phyloP scores from a whole-genome alignment of 2,797 vertebrate genomes.

The Leptatherina wallacei region DNA sequence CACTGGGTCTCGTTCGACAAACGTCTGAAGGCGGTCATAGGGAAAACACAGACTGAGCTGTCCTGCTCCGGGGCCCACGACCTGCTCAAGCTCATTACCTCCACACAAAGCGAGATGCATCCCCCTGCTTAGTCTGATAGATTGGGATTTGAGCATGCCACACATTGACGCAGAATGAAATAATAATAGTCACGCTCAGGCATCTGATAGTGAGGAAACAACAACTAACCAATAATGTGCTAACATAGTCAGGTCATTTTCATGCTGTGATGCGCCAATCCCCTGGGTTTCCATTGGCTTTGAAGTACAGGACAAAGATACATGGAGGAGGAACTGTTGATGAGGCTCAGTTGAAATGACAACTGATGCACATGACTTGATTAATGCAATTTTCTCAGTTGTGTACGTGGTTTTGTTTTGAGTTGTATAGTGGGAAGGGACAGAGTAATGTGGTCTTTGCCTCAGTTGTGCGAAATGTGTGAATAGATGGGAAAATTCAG shows the following conservation, averaged over 20 bases:
- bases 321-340: slow-evolving; percentile 29
- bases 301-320: slow-evolving; percentile 54
- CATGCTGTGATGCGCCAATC: slow-evolving; percentile 54
- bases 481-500: slow-evolving; percentile 63
- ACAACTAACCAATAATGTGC: slow-evolving; percentile 47
- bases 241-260: slow-evolving; percentile 73
- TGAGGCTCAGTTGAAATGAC: slow-evolving; percentile 49
- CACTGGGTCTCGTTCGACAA: slow-evolving; percentile 30
- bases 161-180: slow-evolving; percentile 55
- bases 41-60: slow-evolving; percentile 56
- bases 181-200: slow-evolving; percentile 52
- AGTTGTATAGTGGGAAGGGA: slow-evolving; percentile 10
- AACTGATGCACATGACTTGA: slow-evolving; percentile 68
- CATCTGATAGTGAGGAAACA: slow-evolving; percentile 47
- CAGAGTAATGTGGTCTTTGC: slow-evolving; percentile 39
- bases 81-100: slow-evolving; percentile 72
- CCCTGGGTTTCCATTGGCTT: slow-evolving; percentile 48
- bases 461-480: slow-evolving; percentile 43
- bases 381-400: slow-evolving; percentile 52
- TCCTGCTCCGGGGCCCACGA: slow-evolving; percentile 63
- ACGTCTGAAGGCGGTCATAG: slow-evolving; percentile 50
- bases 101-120: slow-evolving; percentile 71
- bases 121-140: slow-evolving; percentile 55
- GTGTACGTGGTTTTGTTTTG: slow-evolving; percentile 34
- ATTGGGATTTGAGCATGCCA: slow-evolving; percentile 51